Base-by-base conservation (phyloP, 2,113 vertebrate genomes). In the Gracilinanus agilis region DNA sequence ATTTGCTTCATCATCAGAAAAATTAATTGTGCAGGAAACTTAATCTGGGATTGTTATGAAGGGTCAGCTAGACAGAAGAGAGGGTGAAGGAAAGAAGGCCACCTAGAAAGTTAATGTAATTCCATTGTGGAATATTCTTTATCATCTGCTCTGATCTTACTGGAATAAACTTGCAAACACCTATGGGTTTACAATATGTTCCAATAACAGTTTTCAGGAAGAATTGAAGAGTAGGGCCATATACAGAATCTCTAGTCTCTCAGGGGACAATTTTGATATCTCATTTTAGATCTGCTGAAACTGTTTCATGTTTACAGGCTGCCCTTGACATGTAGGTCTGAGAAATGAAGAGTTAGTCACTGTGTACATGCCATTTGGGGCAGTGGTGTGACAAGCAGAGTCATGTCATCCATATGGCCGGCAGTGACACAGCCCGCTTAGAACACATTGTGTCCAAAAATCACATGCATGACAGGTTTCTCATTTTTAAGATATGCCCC, bases 381-480 rank as follows among this genome's bases (percentile, higher is more conserved):
- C 55, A 13, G 0, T 53, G 3, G 1, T 24, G 90, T 93, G 92
- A 96, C 90, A 95, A 90, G 44, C 90, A 94, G 44, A 55, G 90
- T 67, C 67, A n/a, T 58, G 93, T 93, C 94, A 58, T 53, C 55
- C 21, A 4, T 1, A 55, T 96, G 92, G 29, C 90, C 56, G 2
- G 3, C 8, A 3, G 55, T 44, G 61, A 91, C 67, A n/a, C 40
- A 7, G 19, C 23, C 19, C 67, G 34, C 93, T 90, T 90, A 12
- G 44, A 88, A 67, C 9, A 23, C 1, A 0, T 29, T 24, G 6
- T 2, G 0, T 21, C n/a, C 54, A 44, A 88, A 55, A 94, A 90
- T 29, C 12, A 6, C 0, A 0, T 6, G 25, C 8, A 0, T 4
- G 9, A n/a, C 40, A 61, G 0, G 0, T 21, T 44, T 53, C 44